Base-by-base conservation (phyloP, 2,113 vertebrate genomes). In the Numenius arquata region DNA sequence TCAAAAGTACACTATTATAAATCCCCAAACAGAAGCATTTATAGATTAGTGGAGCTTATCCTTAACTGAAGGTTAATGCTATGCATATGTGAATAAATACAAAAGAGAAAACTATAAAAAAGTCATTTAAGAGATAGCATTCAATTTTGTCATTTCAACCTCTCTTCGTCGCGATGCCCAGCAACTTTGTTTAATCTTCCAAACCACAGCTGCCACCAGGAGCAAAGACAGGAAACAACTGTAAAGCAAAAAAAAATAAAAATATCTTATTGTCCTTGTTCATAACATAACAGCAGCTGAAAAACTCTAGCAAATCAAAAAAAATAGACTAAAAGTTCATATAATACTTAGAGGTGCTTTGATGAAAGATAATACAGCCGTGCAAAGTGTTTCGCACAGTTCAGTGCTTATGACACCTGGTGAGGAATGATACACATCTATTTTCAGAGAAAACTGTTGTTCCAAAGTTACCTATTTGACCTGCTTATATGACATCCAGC, bases 171-270 rank as follows among this genome's bases (percentile, higher is more conserved):
- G 98, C 3, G 99, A 99, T 9, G 99, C 99, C 99, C 99, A 99
- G 96, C 99, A 99, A 95, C 99, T 99, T 74, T 99, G 99, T 91
- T 99, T 99, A 89, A 99, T 99, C 98, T 99, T 99, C 99, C 99
- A 99, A 80, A 99, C 99, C 95, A 99, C 99, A 8, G 99, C 99
- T 61, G 99, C 99, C 97, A 99, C 99, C 90, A 99, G 98, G 59
- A 99, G 99, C 97, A 99, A 97, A 19, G 99, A 99, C 97, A 99
- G 98, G 98, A 99, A 99, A 97, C 99, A 99, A 93, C 99, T 99
- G 98, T 20, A 95, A 90, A 97, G 89, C 81, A 84, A 80, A 58
- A 62, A 41, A 43, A 81, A 14, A 12, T 2, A 88, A 66, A 30
- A 20, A 68, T 7, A 22, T 66, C 53, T 96, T 81, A 96, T 63